Conservation (phyloP, 2,113 vertebrate genomes). For the Micronycteris hirsuta region DNA sequence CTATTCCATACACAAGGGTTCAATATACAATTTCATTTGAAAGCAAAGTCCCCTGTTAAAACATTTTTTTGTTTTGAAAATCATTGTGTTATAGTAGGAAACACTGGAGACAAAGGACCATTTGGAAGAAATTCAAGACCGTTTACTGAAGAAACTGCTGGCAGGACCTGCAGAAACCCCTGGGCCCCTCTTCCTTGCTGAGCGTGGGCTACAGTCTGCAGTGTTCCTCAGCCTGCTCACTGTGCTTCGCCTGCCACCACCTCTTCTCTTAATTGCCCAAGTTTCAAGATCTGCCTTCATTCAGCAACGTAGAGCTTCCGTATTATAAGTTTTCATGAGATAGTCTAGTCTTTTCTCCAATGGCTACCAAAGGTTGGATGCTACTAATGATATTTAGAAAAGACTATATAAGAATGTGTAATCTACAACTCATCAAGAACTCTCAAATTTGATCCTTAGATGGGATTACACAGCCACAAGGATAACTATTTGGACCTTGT, state of each 20-base stretch:
- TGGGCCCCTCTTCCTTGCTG: not conserved
- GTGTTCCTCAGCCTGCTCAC: not conserved
- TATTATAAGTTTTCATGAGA: not conserved
- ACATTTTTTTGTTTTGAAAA: not conserved
- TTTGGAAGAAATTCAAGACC: constrained; percentile 21
- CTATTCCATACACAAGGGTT: not conserved
- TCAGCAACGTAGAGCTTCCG: not conserved
- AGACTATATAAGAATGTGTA: not conserved
- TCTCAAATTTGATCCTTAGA: not conserved
- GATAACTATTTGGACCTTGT: not conserved
- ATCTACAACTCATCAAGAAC: not conserved
- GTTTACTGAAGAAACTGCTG: not conserved
- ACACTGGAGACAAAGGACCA: not conserved
- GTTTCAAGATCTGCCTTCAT: not conserved
- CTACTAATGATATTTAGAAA: not conserved
- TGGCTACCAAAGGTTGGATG: not conserved
- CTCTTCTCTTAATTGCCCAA: not conserved
- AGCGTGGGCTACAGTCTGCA: not conserved
- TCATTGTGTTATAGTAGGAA: not conserved
- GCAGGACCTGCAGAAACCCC: not conserved
- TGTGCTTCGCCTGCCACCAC: not conserved
- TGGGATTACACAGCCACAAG: not conserved
- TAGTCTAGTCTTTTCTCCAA: not conserved
- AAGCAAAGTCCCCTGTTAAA: not conserved
- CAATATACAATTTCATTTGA: not conserved